Percentiles rank a stretch among this genome's conserved stretches.
These are phyloP conservation scores for Ariopsis seemanni DNA, from an alignment of 2,113 vertebrate genomes.

Conservation along the genomic window DNA sequence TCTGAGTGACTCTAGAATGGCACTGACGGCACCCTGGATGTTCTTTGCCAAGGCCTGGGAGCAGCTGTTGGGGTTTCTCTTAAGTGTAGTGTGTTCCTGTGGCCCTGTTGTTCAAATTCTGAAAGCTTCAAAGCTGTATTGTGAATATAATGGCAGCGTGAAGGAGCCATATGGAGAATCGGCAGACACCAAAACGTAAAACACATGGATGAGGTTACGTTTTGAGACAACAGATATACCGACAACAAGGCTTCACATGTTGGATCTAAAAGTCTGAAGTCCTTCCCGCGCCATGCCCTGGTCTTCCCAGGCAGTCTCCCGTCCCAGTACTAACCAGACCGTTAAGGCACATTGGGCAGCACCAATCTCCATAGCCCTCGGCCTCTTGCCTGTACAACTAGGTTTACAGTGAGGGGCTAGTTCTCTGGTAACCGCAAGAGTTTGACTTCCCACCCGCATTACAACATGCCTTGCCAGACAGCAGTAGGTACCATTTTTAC, in stretches of 20 bases:
- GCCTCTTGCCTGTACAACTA: too few relatives aligned
- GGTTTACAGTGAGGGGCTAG: too few relatives aligned
- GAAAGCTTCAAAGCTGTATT: constrained; percentile 45
- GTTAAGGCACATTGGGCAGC: too few relatives aligned
- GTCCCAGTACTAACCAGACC: too few relatives aligned
- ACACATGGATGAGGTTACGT: constrained; percentile 43
- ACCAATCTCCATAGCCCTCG: not conserved
- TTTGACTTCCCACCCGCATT: too few relatives aligned
- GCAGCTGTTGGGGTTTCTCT: constrained; percentile 44
- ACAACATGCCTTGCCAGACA: too few relatives aligned
- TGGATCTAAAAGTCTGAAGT: too few relatives aligned
- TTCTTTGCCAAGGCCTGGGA: constrained; percentile 24
- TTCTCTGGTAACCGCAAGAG: too few relatives aligned
- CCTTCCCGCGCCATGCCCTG: too few relatives aligned
- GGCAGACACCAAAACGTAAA: constrained; percentile 37
- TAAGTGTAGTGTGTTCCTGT: constrained; percentile 35
- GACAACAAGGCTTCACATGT: constrained; percentile 30
- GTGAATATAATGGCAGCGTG: constrained; percentile 30
- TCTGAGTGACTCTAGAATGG: not conserved
- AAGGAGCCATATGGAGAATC: constrained; percentile 45
- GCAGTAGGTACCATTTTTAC: too few relatives aligned
- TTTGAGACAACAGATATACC: constrained; percentile 37
- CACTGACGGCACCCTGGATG: not conserved
- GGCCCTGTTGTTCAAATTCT: constrained; percentile 33
- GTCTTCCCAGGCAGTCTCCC: too few relatives aligned